Conservation (phyloP, 2,113 vertebrate species). For the Stegastes partitus region DNA sequence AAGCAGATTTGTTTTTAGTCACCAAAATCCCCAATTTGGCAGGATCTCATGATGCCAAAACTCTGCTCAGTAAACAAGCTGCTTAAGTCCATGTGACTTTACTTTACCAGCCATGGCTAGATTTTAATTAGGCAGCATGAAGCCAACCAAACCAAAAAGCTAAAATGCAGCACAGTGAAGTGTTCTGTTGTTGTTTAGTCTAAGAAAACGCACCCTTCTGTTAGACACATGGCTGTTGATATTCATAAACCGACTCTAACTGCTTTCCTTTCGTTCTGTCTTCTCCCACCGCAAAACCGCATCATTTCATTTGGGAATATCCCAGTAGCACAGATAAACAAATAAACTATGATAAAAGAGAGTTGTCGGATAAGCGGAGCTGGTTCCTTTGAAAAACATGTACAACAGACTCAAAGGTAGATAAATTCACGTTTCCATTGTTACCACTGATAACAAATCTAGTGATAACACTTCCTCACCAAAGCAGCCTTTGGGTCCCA, state of each 20-base stretch:
- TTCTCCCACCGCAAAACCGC: neutral
- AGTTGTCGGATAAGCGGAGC: constrained; percentile 24
- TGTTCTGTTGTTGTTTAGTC: too few species aligned
- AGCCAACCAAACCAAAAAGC: constrained; percentile 2
- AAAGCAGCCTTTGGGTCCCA: neutral
- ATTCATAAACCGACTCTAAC: neutral
- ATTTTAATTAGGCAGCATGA: constrained; percentile 28
- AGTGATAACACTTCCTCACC: neutral
- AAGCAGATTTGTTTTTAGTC: constrained; percentile 55
- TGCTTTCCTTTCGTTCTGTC: too few species aligned
- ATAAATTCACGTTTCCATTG: constrained; percentile 14
- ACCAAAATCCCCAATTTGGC: constrained; percentile 57
- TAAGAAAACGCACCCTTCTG: too few species aligned
- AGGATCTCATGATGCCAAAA: constrained; percentile 23
- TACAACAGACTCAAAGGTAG: neutral
- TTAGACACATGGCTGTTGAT: too few species aligned
- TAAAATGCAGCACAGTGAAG: neutral
- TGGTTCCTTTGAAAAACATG: constrained; percentile 32
- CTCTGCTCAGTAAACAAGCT: constrained; percentile 56
- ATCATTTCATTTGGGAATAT: neutral
- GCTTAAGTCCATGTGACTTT: constrained; percentile 58
- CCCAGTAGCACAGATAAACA: neutral
- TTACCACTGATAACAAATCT: constrained; percentile 9
- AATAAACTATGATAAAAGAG: neutral
- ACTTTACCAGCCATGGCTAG: neutral